Base-by-base conservation (phyloP, 2,797 vertebrate genomes). In the Bradypus variegatus region DNA sequence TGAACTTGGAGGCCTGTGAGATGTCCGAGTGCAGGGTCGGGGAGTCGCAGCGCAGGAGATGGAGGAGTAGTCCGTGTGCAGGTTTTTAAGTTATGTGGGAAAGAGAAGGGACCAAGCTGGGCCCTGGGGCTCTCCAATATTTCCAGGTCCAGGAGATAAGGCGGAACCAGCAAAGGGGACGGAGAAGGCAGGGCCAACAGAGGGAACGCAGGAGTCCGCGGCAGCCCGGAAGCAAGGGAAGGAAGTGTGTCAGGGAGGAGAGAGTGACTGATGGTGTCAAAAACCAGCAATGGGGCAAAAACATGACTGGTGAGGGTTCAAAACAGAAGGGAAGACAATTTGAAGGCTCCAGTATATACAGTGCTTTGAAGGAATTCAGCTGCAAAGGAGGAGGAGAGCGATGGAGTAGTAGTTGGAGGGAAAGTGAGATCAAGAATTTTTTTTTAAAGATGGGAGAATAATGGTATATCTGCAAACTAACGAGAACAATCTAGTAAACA, bases 1-100 rank as follows among this genome's bases (percentile, higher is more conserved):
- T 5, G 15, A 3, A 27, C 48, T n/a, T 3, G 3, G 13, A 8
- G 5, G 36, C 36, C 62, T 10, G 6, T 55, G 33, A 41, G 15
- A 75, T 15, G 2, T 1, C 4, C 0, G 7, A 25, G 21, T 2
- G 50, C 45, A 48, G 50, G 0, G 10, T 67, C 4, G 5, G 6
- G 21, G 13, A 23, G 2, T 33, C 1, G 12, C 2, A 3, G 36
- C 18, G 25, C 6, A 25, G 83, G 18, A 50, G 29, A 45, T 45
- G 41, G 41, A 45, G 58, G 92, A 62, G 53, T 41, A 12, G 2
- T 0, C 3, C 12, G 69, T 0, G 3, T 15, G 13, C 5, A 31
- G 76, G 50, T 14, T 11, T 67, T 67, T 21, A 41, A 60, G 69
- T 11, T 25, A 78, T 15, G 10, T 27, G 29, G 50, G 69, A 80